A percentile compares a stretch with the other conserved stretches of the same genome.
phyloP scores from a whole-genome alignment of 2,888 invertebrate species.

The Drosophila monieri region DNA sequence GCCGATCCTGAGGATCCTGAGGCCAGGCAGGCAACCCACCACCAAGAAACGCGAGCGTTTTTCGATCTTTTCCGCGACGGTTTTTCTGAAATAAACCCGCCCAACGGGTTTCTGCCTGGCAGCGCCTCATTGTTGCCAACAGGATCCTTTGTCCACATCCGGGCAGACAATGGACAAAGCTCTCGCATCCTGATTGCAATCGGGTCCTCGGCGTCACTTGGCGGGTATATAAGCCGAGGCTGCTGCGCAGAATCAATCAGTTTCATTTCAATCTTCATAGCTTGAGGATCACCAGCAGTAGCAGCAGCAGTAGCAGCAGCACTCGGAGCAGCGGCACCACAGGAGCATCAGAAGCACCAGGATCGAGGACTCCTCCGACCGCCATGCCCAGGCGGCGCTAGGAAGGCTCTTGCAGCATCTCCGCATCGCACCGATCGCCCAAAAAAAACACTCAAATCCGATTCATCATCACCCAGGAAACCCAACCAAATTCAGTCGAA shows the following conservation, averaged over 20 bases:
- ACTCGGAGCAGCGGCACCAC: conserved; percentile 52
- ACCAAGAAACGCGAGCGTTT: conserved; percentile 65
- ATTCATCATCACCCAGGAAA: conserved; percentile 53
- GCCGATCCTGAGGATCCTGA: conserved; percentile 6
- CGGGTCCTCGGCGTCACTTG: conserved; percentile 25
- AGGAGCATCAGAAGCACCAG: conserved; percentile 55
- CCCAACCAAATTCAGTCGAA: conserved; percentile 41
- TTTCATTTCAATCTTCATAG: conserved; percentile 82
- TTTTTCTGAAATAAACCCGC: conserved; percentile 79
- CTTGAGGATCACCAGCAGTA: conserved; percentile 72
- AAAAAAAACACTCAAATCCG: conserved; percentile 18
- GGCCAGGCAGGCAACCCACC: conserved; percentile 57
- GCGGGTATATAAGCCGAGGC: conserved; percentile 73
- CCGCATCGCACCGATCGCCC: conserved; percentile 51
- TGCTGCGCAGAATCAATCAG: conserved; percentile 81
- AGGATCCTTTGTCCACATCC: conserved; percentile 53
- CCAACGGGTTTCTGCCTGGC: conserved; percentile 66
- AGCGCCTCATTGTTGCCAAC: conserved; percentile 55
- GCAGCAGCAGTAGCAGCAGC: conserved; percentile 53
- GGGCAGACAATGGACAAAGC: conserved; percentile 70
- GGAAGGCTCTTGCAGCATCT: conserved; percentile 62
- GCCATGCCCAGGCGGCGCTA: conserved; percentile 62
- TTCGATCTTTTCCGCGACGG: conserved; percentile 58
- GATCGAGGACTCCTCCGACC: conserved; percentile 46
- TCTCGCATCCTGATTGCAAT: conserved; percentile 54